Conservation (phyloP, 2,797 vertebrate genomes). For the Amphiprion clarkii region DNA sequence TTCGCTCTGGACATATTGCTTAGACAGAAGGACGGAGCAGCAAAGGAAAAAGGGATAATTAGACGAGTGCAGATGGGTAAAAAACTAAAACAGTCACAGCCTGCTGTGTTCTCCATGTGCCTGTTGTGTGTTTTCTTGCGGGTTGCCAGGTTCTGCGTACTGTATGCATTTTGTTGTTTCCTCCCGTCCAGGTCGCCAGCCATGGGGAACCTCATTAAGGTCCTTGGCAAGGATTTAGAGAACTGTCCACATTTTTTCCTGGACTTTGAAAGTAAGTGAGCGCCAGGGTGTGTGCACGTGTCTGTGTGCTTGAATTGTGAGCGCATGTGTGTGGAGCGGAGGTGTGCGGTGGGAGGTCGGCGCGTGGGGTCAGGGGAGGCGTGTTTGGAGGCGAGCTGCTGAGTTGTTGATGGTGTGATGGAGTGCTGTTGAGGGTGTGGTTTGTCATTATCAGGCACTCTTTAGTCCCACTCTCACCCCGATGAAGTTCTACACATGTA, state of each 20-base stretch:
- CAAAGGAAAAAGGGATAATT: conserved; percentile 42
- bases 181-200: conserved; percentile 91
- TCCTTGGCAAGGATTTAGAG: conserved; percentile 99
- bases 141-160: conserved; percentile 75
- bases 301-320: conserved; percentile 75
- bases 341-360: conserved; percentile 67
- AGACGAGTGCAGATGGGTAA: conserved; percentile 59
- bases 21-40: conserved; percentile 46
- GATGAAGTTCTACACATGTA: background rate
- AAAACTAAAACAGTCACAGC: conserved; percentile 45
- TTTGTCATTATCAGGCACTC: conserved; percentile 73
- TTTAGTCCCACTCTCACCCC: conserved; percentile 74
- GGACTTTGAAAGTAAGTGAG: conserved; percentile 99
- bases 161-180: conserved; percentile 89
- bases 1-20: conserved; percentile 43
- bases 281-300: conserved; percentile 70
- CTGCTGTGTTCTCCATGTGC: conserved; percentile 65
- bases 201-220: conserved; percentile 99
- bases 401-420: conserved; percentile 70
- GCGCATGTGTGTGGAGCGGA: conserved; percentile 66
- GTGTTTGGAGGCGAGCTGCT: conserved; percentile 58
- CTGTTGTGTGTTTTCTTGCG: conserved; percentile 54
- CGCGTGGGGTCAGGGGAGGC: conserved; percentile 50
- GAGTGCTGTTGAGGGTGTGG: conserved; percentile 74
- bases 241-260: conserved; percentile 99